phyloP scores from a whole-genome alignment of 1,140 invertebrate genomes.

The Triops longicaudatus region DNA sequence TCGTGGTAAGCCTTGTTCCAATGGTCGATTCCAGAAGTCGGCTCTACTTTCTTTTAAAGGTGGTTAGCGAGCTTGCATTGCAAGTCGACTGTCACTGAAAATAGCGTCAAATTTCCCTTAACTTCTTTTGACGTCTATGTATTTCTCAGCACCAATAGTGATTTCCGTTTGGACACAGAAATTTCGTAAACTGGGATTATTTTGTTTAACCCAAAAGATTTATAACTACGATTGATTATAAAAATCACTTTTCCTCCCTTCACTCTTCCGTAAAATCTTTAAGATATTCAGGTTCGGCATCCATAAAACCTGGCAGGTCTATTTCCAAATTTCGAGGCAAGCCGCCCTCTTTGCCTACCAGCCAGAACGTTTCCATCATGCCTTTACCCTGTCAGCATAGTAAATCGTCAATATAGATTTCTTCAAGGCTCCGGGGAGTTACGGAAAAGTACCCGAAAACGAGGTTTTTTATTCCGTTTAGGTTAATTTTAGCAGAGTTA shows the following conservation, averaged over 20 bases:
- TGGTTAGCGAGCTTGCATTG: too few species aligned
- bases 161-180: too few species aligned
- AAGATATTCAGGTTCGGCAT: constrained; percentile 40
- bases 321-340: constrained; percentile 46
- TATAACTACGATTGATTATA: background rate
- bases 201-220: background rate
- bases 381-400: constrained; percentile 24
- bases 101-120: too few species aligned
- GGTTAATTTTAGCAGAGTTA: background rate
- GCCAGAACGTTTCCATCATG: constrained; percentile 38
- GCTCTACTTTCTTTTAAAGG: too few species aligned
- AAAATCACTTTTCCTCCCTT: background rate
- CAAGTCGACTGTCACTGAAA: too few species aligned
- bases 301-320: constrained; percentile 48
- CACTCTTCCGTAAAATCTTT: constrained; percentile 23
- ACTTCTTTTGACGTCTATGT: too few species aligned
- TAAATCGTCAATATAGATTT: constrained; percentile 1
- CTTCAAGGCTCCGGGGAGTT: background rate
- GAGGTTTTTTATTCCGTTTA: background rate
- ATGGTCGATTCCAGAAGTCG: too few species aligned
- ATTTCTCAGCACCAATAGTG: too few species aligned
- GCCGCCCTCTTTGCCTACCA: constrained; percentile 52
- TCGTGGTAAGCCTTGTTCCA: too few species aligned
- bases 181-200: too few species aligned
- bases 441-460: background rate